phyloP scores from a whole-genome alignment of 2,888 invertebrate genomes.

The Matsumyia berberina region DNA sequence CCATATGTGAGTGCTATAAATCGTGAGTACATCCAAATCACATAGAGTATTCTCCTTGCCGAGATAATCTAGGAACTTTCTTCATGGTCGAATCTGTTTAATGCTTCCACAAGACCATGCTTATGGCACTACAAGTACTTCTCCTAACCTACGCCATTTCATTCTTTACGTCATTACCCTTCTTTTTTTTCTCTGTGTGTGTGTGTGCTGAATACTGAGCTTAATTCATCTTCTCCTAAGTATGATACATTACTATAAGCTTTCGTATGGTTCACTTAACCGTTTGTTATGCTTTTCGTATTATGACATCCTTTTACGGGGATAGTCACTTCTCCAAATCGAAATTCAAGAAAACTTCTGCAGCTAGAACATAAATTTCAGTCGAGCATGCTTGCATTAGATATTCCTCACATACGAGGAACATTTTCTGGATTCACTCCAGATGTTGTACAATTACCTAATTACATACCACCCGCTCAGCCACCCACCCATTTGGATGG shows the following conservation, averaged over 20 bases:
- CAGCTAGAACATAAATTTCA: slow-evolving; percentile 16
- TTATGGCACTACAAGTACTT: too few species aligned
- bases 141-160: too few species aligned
- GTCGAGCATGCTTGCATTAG: slow-evolving; percentile 15
- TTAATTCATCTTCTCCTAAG: neutral
- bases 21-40: too few species aligned
- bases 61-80: too few species aligned
- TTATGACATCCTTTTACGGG: neutral
- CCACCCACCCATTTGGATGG: slow-evolving; percentile 18
- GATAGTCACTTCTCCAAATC: neutral
- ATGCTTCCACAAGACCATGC: too few species aligned
- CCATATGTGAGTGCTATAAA: too few species aligned
- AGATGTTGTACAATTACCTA: slow-evolving; percentile 69
- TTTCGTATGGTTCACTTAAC: neutral
- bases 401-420: slow-evolving; percentile 31
- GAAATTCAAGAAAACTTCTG: neutral
- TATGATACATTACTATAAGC: neutral
- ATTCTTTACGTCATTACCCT: too few species aligned
- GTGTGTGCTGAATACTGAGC: neutral
- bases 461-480: slow-evolving; percentile 42
- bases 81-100: too few species aligned
- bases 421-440: slow-evolving; percentile 53
- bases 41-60: too few species aligned
- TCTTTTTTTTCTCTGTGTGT: too few species aligned
- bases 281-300: neutral